These are phyloP conservation scores for Sturnira hondurensis DNA, from an alignment of 2,113 vertebrate species.

Conservation along the genomic window DNA sequence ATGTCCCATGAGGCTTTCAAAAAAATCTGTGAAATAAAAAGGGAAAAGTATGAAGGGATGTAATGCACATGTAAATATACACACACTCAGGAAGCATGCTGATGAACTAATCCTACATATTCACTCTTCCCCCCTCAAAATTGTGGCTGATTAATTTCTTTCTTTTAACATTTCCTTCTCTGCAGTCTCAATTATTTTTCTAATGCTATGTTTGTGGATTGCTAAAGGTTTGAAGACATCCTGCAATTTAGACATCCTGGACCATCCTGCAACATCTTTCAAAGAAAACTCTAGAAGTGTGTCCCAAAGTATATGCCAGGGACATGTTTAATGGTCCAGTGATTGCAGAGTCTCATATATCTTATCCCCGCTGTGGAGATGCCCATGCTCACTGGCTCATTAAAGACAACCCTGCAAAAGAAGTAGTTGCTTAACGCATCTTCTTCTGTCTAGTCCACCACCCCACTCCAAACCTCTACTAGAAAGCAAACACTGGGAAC, in stretches of 20 bases:
- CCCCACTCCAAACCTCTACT: neutral
- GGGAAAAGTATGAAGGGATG: neutral
- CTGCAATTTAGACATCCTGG: neutral
- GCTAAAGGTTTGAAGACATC: neutral
- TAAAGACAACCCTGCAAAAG: neutral
- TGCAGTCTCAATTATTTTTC: neutral
- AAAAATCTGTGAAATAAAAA: neutral
- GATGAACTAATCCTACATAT: neutral
- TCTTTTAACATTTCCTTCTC: conserved; percentile 7
- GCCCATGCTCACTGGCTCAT: neutral
- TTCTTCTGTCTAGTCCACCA: fast-evolving
- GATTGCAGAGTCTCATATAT: neutral
- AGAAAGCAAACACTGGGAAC: neutral
- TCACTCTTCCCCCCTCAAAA: neutral
- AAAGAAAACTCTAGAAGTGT: conserved; percentile 47
- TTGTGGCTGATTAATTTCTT: neutral
- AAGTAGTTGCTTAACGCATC: neutral
- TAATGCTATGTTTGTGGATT: neutral
- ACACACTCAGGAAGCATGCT: neutral
- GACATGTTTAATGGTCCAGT: neutral
- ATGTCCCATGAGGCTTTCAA: neutral
- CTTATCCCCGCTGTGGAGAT: neutral
- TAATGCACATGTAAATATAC: neutral
- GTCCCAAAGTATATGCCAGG: neutral
- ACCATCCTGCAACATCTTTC: neutral